Conservation (phyloP, 2,888 invertebrate genomes). For the Acrobasis suavella region DNA sequence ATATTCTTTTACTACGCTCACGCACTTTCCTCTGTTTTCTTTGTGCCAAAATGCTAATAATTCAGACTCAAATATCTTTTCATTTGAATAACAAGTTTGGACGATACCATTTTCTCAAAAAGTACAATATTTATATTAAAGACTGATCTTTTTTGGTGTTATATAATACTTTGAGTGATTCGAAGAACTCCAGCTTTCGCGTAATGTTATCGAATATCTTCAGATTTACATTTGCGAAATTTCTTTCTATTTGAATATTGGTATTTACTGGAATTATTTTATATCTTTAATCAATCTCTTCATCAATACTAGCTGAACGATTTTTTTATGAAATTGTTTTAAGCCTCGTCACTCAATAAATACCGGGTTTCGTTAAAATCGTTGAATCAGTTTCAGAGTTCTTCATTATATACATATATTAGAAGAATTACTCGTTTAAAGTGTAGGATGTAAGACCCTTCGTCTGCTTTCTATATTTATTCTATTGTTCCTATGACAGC, state of each 20-base stretch:
- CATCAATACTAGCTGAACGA: too few species aligned
- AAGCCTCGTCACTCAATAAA: too few species aligned
- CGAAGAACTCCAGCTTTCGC: background rate
- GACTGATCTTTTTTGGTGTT: background rate
- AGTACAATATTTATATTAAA: background rate
- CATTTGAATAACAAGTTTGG: constrained; percentile 16
- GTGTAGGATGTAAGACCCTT: too few species aligned
- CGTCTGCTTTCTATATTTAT: too few species aligned
- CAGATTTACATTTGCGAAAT: background rate
- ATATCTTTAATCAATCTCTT: too few species aligned
- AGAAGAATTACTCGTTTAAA: too few species aligned
- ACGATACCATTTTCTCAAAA: constrained; percentile 1
- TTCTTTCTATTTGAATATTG: background rate
- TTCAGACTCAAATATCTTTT: constrained; percentile 21
- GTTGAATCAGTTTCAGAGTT: too few species aligned
- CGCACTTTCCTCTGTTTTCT: constrained; percentile 29
- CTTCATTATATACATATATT: too few species aligned
- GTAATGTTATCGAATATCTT: background rate
- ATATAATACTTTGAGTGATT: background rate
- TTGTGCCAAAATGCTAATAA: constrained; percentile 24
- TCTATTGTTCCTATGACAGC: too few species aligned
- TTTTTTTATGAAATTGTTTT: too few species aligned
- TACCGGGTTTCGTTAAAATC: too few species aligned
- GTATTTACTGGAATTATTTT: background rate
- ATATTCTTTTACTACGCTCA: constrained; percentile 42